Percentiles rank a stretch among this genome's conserved stretches.
These are phyloP conservation scores for Mustela lutreola DNA, from an alignment of 2,113 vertebrate species.

Conservation along the genomic window DNA sequence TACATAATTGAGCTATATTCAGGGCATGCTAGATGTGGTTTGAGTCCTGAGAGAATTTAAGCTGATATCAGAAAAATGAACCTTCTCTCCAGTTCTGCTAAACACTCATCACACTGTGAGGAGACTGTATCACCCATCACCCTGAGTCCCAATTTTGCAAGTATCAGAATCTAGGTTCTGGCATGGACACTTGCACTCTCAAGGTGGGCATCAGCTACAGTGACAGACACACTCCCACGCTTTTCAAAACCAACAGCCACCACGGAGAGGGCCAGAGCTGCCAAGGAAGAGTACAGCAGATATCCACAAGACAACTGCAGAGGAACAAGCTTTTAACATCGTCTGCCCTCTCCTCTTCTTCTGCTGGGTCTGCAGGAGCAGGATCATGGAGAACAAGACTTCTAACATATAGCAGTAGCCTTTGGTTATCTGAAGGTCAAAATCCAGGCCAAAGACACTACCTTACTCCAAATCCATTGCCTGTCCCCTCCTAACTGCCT, in stretches of 20 bases:
- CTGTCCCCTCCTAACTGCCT: background rate
- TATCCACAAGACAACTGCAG: background rate
- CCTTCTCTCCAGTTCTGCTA: background rate
- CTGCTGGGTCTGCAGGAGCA: background rate
- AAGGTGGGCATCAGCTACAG: no score
- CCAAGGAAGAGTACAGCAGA: background rate
- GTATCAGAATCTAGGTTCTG: background rate
- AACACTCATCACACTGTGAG: background rate
- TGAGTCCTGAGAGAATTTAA: background rate
- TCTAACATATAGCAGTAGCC: background rate
- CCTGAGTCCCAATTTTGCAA: background rate
- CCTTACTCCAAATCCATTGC: background rate
- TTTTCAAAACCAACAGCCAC: background rate
- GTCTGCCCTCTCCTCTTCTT: background rate
- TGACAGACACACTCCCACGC: background rate
- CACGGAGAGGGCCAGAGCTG: fast-evolving
- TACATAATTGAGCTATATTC: background rate
- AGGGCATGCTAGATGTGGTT: background rate
- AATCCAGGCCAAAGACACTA: background rate
- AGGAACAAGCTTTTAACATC: background rate
- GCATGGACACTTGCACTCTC: background rate
- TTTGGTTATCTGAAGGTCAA: background rate
- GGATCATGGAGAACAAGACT: background rate
- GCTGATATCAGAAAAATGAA: conserved; percentile 43
- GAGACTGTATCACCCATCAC: no score